Base-by-base conservation (phyloP, 2,888 invertebrate genomes). In the Deilephila elpenor region DNA sequence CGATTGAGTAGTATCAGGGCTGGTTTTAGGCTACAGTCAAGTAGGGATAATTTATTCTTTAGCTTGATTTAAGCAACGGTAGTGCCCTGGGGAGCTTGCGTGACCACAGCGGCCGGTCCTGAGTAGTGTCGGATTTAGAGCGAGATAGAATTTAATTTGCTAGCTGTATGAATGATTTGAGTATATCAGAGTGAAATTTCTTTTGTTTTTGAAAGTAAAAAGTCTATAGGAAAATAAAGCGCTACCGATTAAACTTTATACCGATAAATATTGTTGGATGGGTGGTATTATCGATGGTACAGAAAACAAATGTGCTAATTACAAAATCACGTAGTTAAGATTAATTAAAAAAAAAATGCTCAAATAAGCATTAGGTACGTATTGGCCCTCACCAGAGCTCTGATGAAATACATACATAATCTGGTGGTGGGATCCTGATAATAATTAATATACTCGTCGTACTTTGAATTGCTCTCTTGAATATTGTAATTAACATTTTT, bases 121-220 rank as follows among this genome's bases (percentile, higher is more conserved):
- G 51, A 5, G 25, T 51, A 67, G 64, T 20, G 34, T 6, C 14
- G 67, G 51, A 67, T 25, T 67, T 44, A 44, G 64, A 64, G 11
- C 67, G 67, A 67, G 67, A 44, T 67, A 67, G 51, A 67, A 44
- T 67, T 67, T 67, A 67, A 67, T 67, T 67, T 67, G 67, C 67
- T 67, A 67, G 67, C 51, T 51, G 67, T 25, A 5, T 67, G 67
- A 51, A 67, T 67, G 67, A 8, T 25, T 51, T 25, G 67, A 67
- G 67, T 29, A 67, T 67, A 29, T 51, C 51, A 51, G 51, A 51
- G 51, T 51, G 17, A 29, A 67, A 67, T 51, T 51, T 67, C 67
- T 67, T 51, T 67, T 67, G 67, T 44, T 67, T 67, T 51, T 67
- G 67, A 51, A 51, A 17, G 25, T 17, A 29, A 25, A 17, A 0